A percentile compares a stretch with the other conserved stretches of the same genome.
phyloP scores from a whole-genome alignment of 2,797 vertebrate species.

The Pangasius djambal region DNA sequence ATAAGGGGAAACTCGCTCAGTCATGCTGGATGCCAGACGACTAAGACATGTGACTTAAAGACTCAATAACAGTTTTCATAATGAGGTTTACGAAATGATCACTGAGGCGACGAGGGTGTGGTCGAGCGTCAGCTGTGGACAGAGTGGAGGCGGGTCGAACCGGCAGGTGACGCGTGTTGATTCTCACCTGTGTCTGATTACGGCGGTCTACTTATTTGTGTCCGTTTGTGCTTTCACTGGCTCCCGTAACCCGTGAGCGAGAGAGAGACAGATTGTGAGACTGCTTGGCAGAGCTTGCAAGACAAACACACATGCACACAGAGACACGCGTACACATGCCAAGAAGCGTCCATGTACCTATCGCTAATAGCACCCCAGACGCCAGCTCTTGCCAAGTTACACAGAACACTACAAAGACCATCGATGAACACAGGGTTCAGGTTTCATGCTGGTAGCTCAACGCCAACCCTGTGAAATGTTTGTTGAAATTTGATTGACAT shows the following conservation, averaged over 20 bases:
- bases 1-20: not conserved
- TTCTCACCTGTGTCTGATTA: too few relatives aligned
- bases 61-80: not conserved
- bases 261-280: too few relatives aligned
- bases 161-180: too few relatives aligned
- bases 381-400: not conserved
- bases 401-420: not conserved
- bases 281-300: too few relatives aligned
- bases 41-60: not conserved
- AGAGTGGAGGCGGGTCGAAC: too few relatives aligned
- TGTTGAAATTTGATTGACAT: not conserved
- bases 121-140: too few relatives aligned
- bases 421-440: not conserved
- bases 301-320: too few relatives aligned
- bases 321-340: too few relatives aligned
- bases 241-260: too few relatives aligned
- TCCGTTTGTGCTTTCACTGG: too few relatives aligned
- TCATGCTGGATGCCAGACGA: not conserved
- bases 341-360: not conserved
- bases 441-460: not conserved
- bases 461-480: not conserved
- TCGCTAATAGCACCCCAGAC: not conserved
- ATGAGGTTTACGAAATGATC: not conserved
- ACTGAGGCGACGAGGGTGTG: too few relatives aligned
- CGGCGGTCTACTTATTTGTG: too few relatives aligned